Percentiles rank a stretch among this genome's conserved stretches.
Evolutionary conservation across 1,140 invertebrate genomes (phyloP).

Genomic region (Camponotus pennsylvanicus): DNA sequence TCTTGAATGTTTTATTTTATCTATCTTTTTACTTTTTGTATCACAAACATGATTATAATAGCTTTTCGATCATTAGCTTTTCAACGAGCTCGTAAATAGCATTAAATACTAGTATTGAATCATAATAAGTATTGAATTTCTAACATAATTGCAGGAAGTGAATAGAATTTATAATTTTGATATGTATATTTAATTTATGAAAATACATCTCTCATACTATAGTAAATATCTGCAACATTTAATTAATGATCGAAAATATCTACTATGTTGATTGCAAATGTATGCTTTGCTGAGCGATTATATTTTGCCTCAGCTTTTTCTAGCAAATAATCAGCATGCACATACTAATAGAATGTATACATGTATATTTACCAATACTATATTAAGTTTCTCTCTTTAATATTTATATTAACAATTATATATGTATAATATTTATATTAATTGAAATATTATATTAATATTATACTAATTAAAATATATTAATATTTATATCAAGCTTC

Average conservation of each 20-base stretch:
- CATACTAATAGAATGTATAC: no score
- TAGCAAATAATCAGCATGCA: background rate
- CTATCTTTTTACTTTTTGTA: background rate
- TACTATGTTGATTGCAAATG: background rate
- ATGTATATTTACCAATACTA: background rate
- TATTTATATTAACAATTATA: background rate
- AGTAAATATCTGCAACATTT: background rate
- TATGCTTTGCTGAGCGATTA: background rate
- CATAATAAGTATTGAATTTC: background rate
- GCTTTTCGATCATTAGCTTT: background rate
- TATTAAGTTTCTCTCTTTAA: background rate
- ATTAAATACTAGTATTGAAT: background rate
- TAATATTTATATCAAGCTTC: background rate
- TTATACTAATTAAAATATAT: background rate
- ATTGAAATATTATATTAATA: no score
- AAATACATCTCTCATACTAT: background rate
- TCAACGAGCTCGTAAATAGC: background rate
- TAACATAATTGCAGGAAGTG: background rate
- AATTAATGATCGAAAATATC: constrained; percentile 29
- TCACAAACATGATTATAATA: background rate
- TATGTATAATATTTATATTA: no score
- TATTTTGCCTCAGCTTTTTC: background rate
- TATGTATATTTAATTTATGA: constrained; percentile 15
- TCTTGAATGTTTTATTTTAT: background rate
- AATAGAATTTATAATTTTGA: background rate